Percentiles rank a stretch among this genome's conserved stretches.
These are phyloP conservation scores for Drosophila elegans DNA, from an alignment of 1,140 invertebrate species.

Conservation along the genomic window DNA sequence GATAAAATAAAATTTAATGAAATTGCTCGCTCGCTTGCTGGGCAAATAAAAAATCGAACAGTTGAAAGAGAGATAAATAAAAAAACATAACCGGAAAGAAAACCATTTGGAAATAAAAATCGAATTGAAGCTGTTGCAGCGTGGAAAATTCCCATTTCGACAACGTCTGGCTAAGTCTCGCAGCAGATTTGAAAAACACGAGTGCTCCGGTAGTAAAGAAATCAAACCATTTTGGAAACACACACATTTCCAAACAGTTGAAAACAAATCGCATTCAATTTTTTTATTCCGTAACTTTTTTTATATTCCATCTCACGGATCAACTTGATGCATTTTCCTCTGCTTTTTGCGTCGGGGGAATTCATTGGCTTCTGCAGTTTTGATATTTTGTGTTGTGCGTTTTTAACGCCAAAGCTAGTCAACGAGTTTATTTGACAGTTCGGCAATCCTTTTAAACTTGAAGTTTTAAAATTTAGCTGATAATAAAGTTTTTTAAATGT, in stretches of 20 bases:
- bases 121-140: constrained; percentile 4
- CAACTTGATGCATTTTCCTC: constrained; percentile 32
- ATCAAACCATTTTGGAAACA: constrained; percentile 27
- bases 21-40: constrained; percentile 15
- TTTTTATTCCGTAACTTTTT: constrained; percentile 30
- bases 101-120: constrained; percentile 41
- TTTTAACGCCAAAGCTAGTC: constrained; percentile 28
- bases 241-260: constrained; percentile 8
- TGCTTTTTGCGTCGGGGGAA: constrained; percentile 7
- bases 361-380: constrained; percentile 31
- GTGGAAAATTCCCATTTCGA: constrained; percentile 19
- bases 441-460: neutral
- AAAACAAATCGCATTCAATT: constrained; percentile 43
- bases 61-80: constrained; percentile 25
- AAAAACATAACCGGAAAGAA: constrained; percentile 30
- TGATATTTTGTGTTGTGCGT: constrained; percentile 9
- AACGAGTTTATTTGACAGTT: constrained; percentile 19
- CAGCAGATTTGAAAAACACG: constrained; percentile 35
- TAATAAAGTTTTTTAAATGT: no score
- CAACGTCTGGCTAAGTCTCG: constrained; percentile 9
- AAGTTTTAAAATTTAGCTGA: neutral
- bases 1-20: constrained; percentile 55
- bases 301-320: constrained; percentile 20
- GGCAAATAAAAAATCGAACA: constrained; percentile 13
- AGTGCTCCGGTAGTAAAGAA: constrained; percentile 32